Conservation (phyloP, 2,888 invertebrate genomes). For the Chrysina gloriosa region DNA sequence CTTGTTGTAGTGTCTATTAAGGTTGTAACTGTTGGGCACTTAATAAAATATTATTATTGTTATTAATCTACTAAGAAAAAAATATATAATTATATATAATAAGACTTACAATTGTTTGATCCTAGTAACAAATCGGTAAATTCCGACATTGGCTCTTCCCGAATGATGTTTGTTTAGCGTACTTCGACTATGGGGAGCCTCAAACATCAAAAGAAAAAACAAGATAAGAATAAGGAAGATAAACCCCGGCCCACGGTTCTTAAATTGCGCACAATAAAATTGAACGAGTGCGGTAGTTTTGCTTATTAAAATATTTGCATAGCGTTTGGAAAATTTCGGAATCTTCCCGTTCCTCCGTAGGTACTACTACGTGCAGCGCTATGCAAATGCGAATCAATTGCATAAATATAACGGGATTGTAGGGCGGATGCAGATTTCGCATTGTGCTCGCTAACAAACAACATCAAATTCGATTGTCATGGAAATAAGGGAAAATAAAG, state of each 20-base stretch:
- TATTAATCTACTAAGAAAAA: too few relatives aligned
- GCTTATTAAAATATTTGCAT: constrained; percentile 41
- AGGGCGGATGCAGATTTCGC: constrained; percentile 44
- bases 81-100: too few relatives aligned
- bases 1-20: too few relatives aligned
- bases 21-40: too few relatives aligned
- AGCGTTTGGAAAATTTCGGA: constrained; percentile 18
- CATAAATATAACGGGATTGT: constrained; percentile 44
- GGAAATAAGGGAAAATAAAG: constrained; percentile 51
- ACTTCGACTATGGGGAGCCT: too few relatives aligned
- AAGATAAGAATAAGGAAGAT: too few relatives aligned
- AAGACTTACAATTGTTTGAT: too few relatives aligned
- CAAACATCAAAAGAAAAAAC: background rate
- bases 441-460: constrained; percentile 46
- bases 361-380: constrained; percentile 15
- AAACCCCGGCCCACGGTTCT: background rate
- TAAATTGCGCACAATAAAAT: constrained; percentile 26
- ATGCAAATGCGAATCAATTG: constrained; percentile 43
- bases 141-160: too few relatives aligned
- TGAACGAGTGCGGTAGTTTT: constrained; percentile 33
- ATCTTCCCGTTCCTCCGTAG: constrained; percentile 1
- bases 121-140: too few relatives aligned
- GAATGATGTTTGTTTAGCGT: too few relatives aligned
- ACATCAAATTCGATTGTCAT: constrained; percentile 51
- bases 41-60: too few relatives aligned